Evolutionary conservation across 2,797 vertebrate species (phyloP).

Genomic region (Sphenopsis melanotis): DNA sequence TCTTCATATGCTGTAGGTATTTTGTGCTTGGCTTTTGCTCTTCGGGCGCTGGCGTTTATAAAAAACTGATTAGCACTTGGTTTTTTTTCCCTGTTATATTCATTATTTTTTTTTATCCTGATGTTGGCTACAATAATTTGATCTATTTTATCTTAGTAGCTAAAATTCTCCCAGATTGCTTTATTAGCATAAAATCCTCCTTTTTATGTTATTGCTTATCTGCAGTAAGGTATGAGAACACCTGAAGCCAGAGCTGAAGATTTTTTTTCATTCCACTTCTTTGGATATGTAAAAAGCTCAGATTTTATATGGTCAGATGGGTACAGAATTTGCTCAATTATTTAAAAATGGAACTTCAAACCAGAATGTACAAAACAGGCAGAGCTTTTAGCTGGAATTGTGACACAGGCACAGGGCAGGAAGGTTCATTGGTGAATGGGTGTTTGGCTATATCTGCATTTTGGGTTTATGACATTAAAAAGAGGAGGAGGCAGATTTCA

Average conservation of each 20-base stretch:
- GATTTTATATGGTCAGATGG: not conserved
- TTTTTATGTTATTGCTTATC: not conserved
- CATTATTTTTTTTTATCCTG: not conserved
- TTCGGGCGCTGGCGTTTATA: not conserved
- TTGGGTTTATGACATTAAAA: not conserved
- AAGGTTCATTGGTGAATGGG: not conserved
- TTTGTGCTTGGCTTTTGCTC: not conserved
- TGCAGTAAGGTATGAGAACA: not conserved
- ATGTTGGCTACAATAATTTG: not conserved
- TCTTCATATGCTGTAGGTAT: not conserved
- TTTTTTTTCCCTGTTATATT: not conserved
- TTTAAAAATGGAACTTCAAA: not conserved
- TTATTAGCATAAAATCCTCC: not conserved
- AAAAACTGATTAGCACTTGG: not conserved
- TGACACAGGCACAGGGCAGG: too few relatives aligned
- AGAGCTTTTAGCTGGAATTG: not conserved
- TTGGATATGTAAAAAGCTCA: not conserved
- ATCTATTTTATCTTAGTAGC: not conserved
- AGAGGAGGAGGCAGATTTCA: not conserved
- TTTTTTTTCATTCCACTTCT: not conserved
- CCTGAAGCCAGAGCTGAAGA: not conserved
- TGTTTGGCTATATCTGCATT: not conserved
- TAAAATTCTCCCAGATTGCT: not conserved
- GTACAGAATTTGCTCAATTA: not conserved
- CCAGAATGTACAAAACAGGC: not conserved